phyloP scores from a whole-genome alignment of 1,140 invertebrate species.

The Parapsyche elsis region DNA sequence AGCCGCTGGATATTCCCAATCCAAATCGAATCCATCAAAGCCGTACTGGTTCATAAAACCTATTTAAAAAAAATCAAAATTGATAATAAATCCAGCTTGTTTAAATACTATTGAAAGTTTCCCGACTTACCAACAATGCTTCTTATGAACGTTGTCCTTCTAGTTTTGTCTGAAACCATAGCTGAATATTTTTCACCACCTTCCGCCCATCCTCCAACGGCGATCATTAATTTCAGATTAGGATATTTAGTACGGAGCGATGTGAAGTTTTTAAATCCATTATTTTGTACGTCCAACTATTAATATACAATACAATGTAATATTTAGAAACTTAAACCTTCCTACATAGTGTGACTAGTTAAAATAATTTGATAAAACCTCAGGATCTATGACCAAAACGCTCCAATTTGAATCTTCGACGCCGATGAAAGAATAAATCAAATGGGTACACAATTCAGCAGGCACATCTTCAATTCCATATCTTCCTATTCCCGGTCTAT shows the following conservation, averaged over 20 bases:
- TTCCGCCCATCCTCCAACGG: conserved; percentile 90
- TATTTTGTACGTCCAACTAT: conserved; percentile 77
- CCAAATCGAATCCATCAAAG: conserved; percentile 86
- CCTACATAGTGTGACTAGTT: too few relatives aligned
- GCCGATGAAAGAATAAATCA: conserved; percentile 92
- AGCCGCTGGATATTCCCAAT: conserved; percentile 90
- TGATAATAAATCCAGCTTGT: conserved; percentile 15
- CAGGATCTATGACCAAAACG: conserved; percentile 82
- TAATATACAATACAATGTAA: conserved; percentile 48
- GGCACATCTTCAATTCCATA: conserved; percentile 88
- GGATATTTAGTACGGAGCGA: conserved; percentile 78
- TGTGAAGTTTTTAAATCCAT: conserved; percentile 87
- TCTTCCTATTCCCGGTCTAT: conserved; percentile 81
- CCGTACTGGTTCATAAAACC: conserved; percentile 80
- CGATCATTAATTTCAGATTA: conserved; percentile 79
- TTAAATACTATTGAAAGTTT: too few relatives aligned
- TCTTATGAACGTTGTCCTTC: conserved; percentile 77
- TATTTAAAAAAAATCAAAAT: conserved; percentile 57
- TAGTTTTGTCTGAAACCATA: conserved; percentile 76
- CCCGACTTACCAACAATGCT: conserved; percentile 76
- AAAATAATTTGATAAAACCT: conserved; percentile 66
- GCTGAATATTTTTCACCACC: conserved; percentile 87
- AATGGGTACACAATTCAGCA: conserved; percentile 83
- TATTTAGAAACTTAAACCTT: too few relatives aligned
- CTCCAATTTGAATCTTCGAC: conserved; percentile 82